Conservation (phyloP, 2,888 invertebrate genomes). For the Habrosyne pyritoides region DNA sequence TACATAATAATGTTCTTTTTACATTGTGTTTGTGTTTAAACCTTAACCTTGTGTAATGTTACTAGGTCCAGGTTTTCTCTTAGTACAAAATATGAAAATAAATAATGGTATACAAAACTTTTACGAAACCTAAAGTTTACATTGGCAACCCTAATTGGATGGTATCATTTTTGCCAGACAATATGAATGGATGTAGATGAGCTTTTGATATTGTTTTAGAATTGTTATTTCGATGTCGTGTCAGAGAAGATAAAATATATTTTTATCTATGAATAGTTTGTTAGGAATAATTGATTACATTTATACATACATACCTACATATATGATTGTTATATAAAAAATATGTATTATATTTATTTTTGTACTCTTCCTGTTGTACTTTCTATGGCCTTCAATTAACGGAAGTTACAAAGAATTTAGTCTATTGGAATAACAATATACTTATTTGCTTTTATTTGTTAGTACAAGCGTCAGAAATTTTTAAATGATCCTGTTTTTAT, state of each 20-base stretch:
- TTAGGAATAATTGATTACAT: slow-evolving; percentile 2
- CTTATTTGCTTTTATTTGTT: neutral
- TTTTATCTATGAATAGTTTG: slow-evolving; percentile 4
- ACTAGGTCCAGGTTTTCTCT: too few relatives aligned
- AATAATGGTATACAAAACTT: too few relatives aligned
- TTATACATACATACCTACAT: neutral
- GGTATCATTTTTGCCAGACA: slow-evolving; percentile 30
- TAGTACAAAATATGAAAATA: too few relatives aligned
- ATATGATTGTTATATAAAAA: neutral
- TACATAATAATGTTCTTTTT: too few relatives aligned
- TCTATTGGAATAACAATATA: neutral
- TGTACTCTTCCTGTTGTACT: neutral
- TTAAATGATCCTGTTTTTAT: too few relatives aligned
- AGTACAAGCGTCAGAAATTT: too few relatives aligned
- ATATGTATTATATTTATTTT: neutral
- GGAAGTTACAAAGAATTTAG: neutral
- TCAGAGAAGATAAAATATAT: slow-evolving; percentile 1
- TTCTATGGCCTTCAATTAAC: neutral
- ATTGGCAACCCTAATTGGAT: slow-evolving; percentile 18
- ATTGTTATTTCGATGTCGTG: slow-evolving; percentile 26
- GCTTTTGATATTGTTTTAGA: slow-evolving; percentile 30
- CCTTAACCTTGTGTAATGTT: too few relatives aligned
- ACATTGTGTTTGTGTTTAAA: too few relatives aligned
- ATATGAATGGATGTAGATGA: slow-evolving; percentile 27
- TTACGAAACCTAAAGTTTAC: neutral